Percentiles rank a stretch among this genome's conserved stretches.
These are phyloP conservation scores for Pterocles gutturalis DNA, from an alignment of 2,113 vertebrate species.

Conservation along the genomic window DNA sequence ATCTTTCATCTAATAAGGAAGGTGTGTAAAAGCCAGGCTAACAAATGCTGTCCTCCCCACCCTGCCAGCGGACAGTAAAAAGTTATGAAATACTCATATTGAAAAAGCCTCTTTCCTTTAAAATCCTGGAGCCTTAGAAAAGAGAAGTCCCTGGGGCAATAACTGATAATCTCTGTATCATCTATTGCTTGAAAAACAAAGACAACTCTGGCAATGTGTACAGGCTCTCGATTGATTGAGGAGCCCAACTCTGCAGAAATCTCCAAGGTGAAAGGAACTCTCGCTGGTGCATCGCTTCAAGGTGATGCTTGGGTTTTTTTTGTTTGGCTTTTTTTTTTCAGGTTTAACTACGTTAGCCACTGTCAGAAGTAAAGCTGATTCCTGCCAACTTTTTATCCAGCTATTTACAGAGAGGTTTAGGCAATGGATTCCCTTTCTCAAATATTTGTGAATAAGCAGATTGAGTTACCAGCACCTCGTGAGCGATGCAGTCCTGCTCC, in stretches of 20 bases:
- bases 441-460: constrained; percentile 60
- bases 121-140: neutral
- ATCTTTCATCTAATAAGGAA: neutral
- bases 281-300: neutral
- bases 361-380: neutral
- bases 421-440: neutral
- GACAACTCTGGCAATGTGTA: neutral
- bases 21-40: neutral
- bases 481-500: neutral
- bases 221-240: neutral
- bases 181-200: constrained; percentile 29
- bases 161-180: constrained; percentile 16
- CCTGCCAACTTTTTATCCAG: neutral
- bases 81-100: neutral
- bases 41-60: neutral
- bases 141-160: neutral
- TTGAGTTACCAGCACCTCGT: neutral
- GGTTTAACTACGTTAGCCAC: neutral
- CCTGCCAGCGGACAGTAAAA: neutral
- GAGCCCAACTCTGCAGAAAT: neutral
- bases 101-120: neutral
- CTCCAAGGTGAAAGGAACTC: constrained; percentile 34
- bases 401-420: constrained; percentile 34
- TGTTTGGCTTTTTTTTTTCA: neutral
- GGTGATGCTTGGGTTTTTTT: neutral